Base-by-base conservation (phyloP, 2,888 invertebrate genomes). In the Capitulum mitella region DNA sequence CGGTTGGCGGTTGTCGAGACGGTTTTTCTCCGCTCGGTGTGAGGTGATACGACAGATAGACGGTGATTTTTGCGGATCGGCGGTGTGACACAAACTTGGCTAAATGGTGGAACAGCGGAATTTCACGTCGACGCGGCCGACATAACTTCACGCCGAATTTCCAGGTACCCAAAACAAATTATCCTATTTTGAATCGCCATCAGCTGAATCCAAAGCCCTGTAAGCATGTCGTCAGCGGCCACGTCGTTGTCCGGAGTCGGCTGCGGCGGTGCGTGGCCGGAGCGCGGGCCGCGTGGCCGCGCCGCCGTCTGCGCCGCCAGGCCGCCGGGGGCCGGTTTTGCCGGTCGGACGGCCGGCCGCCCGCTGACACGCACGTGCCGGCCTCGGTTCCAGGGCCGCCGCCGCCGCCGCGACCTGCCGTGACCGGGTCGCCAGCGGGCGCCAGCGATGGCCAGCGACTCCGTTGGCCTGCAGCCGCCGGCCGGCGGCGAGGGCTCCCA, bases 401-500 rank as follows among this genome's bases (percentile, higher is more conserved):
- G 8, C 61, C 34, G 22, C 64, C 10, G 34, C 34, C 32, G 64
- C 32, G 32, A 32, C 19, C 64, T 19, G 51, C 19, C 22, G 51
- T 3, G 51, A 51, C n/a, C n/a, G 8, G n/a, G 34, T 3, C 34
- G 34, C 5, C 34, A 3, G 64, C 8, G 64, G 12, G 37, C n/a
- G 37, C 12, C 64, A 16, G 64, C 37, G 22, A 70, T 70, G 70
- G 70, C 70, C 26, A 70, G 70, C 26, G 70, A 70, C 1, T 70
- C 70, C 10, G 70, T 40, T 37, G 40, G 70, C 37, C 37, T 37
- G 70, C 40, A 19, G 37, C 26, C n/a, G n/a, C n/a, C 37, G 37
- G 70, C 37, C 37, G 70, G 37, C 26, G 70, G 40, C 37, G 70
- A 37, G 70, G 40, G 70, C 70, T 70, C 70, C 19, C 70, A 70